Evolutionary conservation across 1,140 invertebrate species (phyloP), one percentile per base, ranked within the genome.

Genomic region (Zaprionus capensis): DNA sequence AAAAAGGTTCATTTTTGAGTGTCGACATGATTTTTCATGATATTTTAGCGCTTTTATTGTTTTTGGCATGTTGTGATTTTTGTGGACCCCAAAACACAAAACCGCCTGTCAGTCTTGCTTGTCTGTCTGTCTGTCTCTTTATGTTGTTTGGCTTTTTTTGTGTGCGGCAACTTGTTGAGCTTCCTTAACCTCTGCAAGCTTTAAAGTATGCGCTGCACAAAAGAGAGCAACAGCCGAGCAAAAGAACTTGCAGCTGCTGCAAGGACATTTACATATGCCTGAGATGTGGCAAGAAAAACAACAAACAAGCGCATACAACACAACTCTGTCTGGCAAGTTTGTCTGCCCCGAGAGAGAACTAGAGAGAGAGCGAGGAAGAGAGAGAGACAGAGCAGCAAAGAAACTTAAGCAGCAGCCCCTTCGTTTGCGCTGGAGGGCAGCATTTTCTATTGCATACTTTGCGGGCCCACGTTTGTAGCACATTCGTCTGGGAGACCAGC

Each of bases 1-100:
- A 76, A 81, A 88, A 84, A 85, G 86, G 86, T 91, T 83, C 70
- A 76, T 38, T 84, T 82, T 76, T 72, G 74, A 78, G 86, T 86
- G 86, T 91, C 82, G 82, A 91, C 87, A 91, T 81, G 78, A 80
- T 82, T 80, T 74, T 80, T 78, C 78, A 80, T 78, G 75, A 79
- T 87, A 75, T 88, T 91, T 88, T 91, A 81, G 76, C 82, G 80
- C 82, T 83, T 87, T 73, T 86, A 91, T 91, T 91, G 88, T 91
- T 86, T 69, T 69, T 70, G 56, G 70, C 58, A 59, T 71, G 58
- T 63, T 38, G 51, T 68, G 71, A 77, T 77, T 75, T 72, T 66
- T 57, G 59, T 44, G 34, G n/a, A 49, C 53, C 68, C 62, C 22
- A 71, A 63, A 56, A 61, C 41, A n/a, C 31, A 34, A 34, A 77